phyloP scores from a whole-genome alignment of 2,113 vertebrate species.

The Lucifuga dentata region DNA sequence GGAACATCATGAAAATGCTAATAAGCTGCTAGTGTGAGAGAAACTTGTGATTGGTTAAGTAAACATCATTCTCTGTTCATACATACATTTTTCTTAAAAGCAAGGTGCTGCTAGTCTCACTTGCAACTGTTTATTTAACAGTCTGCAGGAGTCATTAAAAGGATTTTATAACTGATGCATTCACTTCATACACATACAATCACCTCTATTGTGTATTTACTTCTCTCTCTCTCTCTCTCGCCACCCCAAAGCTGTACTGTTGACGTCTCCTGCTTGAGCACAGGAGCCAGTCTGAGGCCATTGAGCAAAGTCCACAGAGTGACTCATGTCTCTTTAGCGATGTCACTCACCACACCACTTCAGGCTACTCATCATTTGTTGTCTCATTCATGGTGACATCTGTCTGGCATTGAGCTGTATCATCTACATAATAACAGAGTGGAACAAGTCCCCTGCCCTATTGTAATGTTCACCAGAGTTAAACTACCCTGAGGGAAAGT shows the following conservation, averaged over 20 bases:
- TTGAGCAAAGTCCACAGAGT: conserved; percentile 49
- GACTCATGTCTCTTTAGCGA: conserved; percentile 59
- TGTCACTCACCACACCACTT: conserved; percentile 52
- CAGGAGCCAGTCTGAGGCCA: conserved; percentile 29
- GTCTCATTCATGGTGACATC: conserved; percentile 63
- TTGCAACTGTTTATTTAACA: conserved; percentile 26
- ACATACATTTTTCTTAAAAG: conserved; percentile 11
- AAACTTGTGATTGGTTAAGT: conserved; percentile 7
- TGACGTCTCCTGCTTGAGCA: conserved; percentile 23
- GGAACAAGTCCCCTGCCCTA: conserved; percentile 35
- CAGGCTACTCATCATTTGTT: conserved; percentile 38
- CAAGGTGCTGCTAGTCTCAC: conserved; percentile 3
- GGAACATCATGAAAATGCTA: conserved; percentile 7
- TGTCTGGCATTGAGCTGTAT: conserved; percentile 57
- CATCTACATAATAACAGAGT: conserved; percentile 62
- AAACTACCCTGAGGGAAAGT: conserved; percentile 37
- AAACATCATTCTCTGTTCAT: not conserved
- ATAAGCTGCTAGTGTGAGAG: not conserved
- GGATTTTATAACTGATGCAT: conserved; percentile 9
- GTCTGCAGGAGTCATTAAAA: conserved; percentile 16
- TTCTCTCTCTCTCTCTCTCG: conserved; percentile 13
- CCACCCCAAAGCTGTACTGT: conserved; percentile 22
- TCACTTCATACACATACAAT: conserved; percentile 22
- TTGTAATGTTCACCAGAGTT: conserved; percentile 38
- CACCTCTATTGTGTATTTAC: conserved; percentile 18